phyloP scores from a whole-genome alignment of 2,797 vertebrate genomes.

The Rhincodon typus region DNA sequence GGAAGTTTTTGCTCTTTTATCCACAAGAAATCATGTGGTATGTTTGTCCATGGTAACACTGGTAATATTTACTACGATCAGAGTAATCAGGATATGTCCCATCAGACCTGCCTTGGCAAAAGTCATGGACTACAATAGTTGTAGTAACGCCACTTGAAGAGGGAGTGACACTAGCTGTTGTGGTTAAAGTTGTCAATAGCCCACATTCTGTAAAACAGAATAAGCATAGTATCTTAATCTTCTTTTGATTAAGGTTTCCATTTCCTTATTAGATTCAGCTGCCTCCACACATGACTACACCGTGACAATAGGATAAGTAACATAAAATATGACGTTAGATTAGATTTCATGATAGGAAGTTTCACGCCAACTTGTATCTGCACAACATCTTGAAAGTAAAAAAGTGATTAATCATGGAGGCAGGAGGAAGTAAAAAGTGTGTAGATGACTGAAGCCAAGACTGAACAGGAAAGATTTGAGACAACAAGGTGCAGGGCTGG shows the following conservation, averaged over 20 bases:
- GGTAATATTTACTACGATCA: neutral
- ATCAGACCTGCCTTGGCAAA: neutral
- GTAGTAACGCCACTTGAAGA: neutral
- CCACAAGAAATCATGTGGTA: no score
- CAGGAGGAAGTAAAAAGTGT: neutral
- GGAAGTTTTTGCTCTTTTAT: no score
- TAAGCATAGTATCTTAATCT: neutral
- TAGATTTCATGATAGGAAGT: neutral
- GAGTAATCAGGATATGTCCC: neutral
- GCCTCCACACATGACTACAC: neutral
- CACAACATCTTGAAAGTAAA: neutral
- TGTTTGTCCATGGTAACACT: neutral
- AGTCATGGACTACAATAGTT: neutral
- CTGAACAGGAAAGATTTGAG: neutral
- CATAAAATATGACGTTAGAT: neutral
- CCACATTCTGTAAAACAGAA: neutral
- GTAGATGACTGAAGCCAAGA: neutral
- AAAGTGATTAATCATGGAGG: neutral
- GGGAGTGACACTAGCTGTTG: no score
- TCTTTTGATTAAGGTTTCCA: neutral
- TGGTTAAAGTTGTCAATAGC: neutral
- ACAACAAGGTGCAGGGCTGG: no score
- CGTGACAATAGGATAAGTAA: no score
- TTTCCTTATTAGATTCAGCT: neutral
- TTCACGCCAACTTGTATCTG: neutral